Evolutionary conservation across 2,113 vertebrate species (phyloP), one percentile per base, ranked within the genome.

Genomic region (Thinocorus orbignyianus): DNA sequence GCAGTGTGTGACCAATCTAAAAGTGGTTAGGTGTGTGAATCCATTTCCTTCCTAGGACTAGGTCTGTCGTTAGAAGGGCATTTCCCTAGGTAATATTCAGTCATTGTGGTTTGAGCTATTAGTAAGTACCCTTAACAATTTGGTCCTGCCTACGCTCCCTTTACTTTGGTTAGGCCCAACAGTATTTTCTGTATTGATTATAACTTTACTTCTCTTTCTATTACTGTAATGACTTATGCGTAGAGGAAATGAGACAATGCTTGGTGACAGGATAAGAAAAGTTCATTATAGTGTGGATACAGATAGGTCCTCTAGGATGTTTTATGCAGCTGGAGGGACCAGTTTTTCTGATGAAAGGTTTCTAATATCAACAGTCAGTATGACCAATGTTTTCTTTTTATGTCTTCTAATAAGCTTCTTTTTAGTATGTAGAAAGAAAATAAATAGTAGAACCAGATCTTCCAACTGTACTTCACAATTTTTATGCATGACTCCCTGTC

Each of bases 31-130:
- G 52, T 85, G 82, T 82, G 84, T 72, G 57, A 71, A 86, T 87
- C 74, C 49, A 83, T 92, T 96, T 95, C 83, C 86, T 96, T 71
- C 62, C 48, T 77, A 46, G 51, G 35, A 70, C 62, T 72, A 37
- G 33, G 51, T 44, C 25, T 81, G 1, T 91, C 0, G 10, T 87
- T 94, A 95, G 80, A 93, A 48, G 60, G 52, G 57, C 51, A 92
- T 86, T 84, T 79, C 78, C 65, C 51, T 37, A 73, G 66, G 42
- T 80, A 64, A 64, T 76, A 79, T 64, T 88, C 88, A 96, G 70
- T 85, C 86, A 88, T 25, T 54, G 57, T 49, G 52, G n/a, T 14
- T 14, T 86, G 44, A 90, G 35, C 51, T 74, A 11, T 87, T 90
- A 84, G 26, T 60, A 91, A 89, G 42, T 64, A 58, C 35, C 25